Percentiles rank a stretch among this genome's conserved stretches.
Evolutionary conservation across 2,797 vertebrate genomes (phyloP).

Genomic region (Hoplostethus atlanticus): DNA sequence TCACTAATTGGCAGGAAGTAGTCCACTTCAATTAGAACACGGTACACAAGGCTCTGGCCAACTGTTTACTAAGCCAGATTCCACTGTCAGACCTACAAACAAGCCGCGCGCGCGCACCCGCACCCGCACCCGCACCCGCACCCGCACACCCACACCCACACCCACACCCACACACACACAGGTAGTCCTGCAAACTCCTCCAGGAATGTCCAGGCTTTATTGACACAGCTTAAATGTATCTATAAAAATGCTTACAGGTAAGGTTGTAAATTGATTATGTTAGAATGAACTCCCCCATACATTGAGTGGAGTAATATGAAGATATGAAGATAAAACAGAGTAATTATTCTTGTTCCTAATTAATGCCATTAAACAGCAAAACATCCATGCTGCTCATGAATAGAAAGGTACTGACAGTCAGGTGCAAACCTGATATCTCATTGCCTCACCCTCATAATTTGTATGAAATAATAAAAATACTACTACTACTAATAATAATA

Average conservation of each 20-base stretch:
- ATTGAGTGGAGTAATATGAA: not conserved
- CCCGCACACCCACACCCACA: slow-evolving; percentile 2
- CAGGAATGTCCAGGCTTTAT: slow-evolving; percentile 16
- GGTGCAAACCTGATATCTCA: too few species aligned
- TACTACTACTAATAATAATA: not conserved
- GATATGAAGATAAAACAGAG: not conserved
- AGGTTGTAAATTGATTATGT: not conserved
- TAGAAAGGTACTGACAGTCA: too few species aligned
- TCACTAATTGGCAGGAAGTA: slow-evolving; percentile 84
- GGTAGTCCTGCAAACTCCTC: not conserved
- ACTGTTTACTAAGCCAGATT: slow-evolving; percentile 72
- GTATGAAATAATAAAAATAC: too few species aligned
- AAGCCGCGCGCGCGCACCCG: slow-evolving; percentile 8
- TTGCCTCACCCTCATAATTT: too few species aligned
- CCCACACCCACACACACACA: slow-evolving; percentile 2
- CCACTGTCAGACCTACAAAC: slow-evolving; percentile 34
- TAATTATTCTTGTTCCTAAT: too few species aligned
- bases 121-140: not conserved
- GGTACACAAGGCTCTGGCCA: slow-evolving; percentile 76
- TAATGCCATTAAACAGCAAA: too few species aligned
- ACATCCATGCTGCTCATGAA: too few species aligned
- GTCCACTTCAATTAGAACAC: slow-evolving; percentile 80
- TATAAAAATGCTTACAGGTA: slow-evolving; percentile 8
- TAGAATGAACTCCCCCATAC: not conserved
- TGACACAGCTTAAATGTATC: slow-evolving; percentile 24